Evolutionary conservation across 2,797 vertebrate genomes (phyloP).

Genomic region (Xenentodon cancila): DNA sequence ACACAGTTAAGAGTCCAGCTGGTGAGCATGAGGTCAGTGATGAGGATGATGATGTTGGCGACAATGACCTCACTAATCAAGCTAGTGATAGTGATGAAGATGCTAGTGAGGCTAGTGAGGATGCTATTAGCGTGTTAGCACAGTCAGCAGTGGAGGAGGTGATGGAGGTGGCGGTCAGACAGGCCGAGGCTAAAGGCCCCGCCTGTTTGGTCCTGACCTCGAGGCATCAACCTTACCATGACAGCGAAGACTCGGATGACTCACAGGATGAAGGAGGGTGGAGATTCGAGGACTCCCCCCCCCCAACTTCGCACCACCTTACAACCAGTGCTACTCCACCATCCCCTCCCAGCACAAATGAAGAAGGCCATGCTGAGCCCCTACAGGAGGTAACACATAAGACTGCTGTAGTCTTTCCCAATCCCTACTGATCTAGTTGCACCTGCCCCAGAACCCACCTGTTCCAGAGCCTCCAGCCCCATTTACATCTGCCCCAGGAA

Average conservation of each 20-base stretch:
- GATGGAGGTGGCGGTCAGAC: slow-evolving; percentile 77
- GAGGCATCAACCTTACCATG: slow-evolving; percentile 20
- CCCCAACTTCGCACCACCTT: slow-evolving; percentile 39
- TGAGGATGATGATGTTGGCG: slow-evolving; percentile 61
- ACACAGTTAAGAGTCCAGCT: slow-evolving; percentile 32
- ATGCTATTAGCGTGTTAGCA: slow-evolving; percentile 63
- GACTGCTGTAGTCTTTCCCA: neutral
- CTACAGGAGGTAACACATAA: slow-evolving; percentile 85
- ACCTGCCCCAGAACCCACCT: neutral
- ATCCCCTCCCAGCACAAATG: slow-evolving; percentile 19
- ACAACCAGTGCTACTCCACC: slow-evolving; percentile 22
- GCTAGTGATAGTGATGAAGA: slow-evolving; percentile 39
- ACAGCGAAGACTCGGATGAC: slow-evolving; percentile 45
- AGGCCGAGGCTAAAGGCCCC: slow-evolving; percentile 26
- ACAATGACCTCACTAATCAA: slow-evolving; percentile 51
- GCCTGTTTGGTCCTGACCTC: slow-evolving; percentile 4
- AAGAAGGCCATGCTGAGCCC: slow-evolving; percentile 75
- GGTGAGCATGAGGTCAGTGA: slow-evolving; percentile 15
- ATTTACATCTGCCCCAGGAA: neutral
- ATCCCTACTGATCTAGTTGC: neutral
- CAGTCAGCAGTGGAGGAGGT: slow-evolving; percentile 79
- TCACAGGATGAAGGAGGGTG: slow-evolving; percentile 27
- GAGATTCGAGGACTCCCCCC: slow-evolving; percentile 65
- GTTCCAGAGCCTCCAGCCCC: neutral
- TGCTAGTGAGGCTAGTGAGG: slow-evolving; percentile 55